These are phyloP conservation scores for Lemur catta DNA, from an alignment of 2,797 vertebrate genomes.

Conservation along the genomic window DNA sequence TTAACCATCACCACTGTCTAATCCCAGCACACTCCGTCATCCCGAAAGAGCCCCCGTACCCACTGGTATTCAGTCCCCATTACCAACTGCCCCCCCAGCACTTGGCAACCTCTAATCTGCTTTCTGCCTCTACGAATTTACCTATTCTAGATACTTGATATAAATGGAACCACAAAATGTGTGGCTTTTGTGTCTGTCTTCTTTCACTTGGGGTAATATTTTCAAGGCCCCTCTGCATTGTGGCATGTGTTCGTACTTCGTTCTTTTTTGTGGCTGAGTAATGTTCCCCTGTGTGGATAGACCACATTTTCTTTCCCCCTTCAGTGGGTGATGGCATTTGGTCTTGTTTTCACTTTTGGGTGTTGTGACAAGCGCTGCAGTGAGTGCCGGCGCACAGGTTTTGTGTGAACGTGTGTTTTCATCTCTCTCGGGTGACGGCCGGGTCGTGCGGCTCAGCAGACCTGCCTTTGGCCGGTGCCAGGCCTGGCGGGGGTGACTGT, in stretches of 20 bases:
- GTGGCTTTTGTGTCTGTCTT: background rate
- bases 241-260: accelerated
- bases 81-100: accelerated
- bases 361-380: accelerated
- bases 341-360: background rate
- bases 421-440: background rate
- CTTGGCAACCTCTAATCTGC: accelerated
- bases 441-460: too few relatives aligned
- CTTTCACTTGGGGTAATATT: accelerated
- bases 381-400: accelerated
- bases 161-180: accelerated
- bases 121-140: accelerated
- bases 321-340: accelerated
- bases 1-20: background rate
- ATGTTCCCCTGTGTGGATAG: accelerated
- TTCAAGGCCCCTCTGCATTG: accelerated
- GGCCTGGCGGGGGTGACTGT: accelerated
- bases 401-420: background rate
- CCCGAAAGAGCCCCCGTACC: background rate
- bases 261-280: accelerated
- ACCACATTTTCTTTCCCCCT: accelerated
- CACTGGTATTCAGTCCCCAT: accelerated
- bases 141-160: accelerated
- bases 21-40: background rate
- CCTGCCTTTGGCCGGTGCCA: background rate